A percentile compares a stretch with the other conserved stretches of the same genome.
Evolutionary conservation across 2,888 invertebrate genomes (phyloP).

Genomic region (Griposia aprilina): DNA sequence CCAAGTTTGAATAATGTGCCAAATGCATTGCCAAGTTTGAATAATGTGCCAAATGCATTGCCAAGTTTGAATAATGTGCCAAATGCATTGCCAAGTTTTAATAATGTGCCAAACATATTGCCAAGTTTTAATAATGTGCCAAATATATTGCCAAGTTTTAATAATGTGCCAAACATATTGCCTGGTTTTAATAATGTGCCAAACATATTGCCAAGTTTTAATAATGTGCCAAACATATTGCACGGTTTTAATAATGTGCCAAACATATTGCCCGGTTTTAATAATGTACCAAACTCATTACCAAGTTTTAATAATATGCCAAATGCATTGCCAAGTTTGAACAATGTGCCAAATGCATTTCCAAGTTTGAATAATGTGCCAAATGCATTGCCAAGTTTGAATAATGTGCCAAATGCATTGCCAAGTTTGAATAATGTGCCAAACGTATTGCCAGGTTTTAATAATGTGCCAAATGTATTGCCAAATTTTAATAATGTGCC

Average conservation of each 20-base stretch:
- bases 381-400: background rate
- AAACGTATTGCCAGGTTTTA: background rate
- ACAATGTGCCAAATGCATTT: background rate
- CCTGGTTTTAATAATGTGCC: background rate
- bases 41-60: background rate
- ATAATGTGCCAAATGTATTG: background rate
- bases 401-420: background rate
- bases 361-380: background rate
- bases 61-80: background rate
- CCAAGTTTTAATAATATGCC: background rate
- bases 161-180: background rate
- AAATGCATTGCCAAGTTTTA: background rate
- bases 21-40: background rate
- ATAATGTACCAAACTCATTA: constrained; percentile 13
- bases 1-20: background rate
- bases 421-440: background rate
- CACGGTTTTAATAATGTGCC: background rate
- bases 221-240: background rate
- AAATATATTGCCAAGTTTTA: background rate
- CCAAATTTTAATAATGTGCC: background rate
- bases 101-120: background rate
- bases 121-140: background rate
- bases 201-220: background rate
- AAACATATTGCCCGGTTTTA: background rate
- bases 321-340: background rate